Base-by-base conservation (phyloP, 2,888 invertebrate species). In the Therioaphis trifolii region DNA sequence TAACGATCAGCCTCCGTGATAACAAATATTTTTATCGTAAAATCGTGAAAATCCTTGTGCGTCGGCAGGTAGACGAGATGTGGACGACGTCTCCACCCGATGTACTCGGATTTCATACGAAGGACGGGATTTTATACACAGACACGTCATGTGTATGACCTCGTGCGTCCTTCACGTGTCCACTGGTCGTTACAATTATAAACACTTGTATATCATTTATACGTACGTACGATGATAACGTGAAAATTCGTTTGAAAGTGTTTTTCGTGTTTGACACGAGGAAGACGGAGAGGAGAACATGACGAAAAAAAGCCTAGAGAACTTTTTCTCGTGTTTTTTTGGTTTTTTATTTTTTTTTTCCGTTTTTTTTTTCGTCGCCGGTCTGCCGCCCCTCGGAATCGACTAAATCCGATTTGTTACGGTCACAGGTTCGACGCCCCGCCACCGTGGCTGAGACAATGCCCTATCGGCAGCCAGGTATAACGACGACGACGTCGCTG, bases 371-470 rank as follows among this genome's bases (percentile, higher is more conserved):
- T 21, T 27, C 2, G 2, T 35, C 2, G 7, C 24, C 35, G 21
- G 2, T 29, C 7, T n/a, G n/a, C n/a, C 18, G 5, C 68, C 14
- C 69, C 12, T 55, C 49, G 21, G 24, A 49, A 66, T 49, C 35
- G 12, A 55, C 40, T n/a, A 71, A 80, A 80, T 80, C 61, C 80
- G 46, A 80, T 80, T 80, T 71, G 80, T 71, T 71, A 43, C 80
- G 61, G 80, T 80, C 46, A n/a, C 77, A 49, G 43, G 43, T 15
- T n/a, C 12, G 24, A 5, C 0, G 18, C 49, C 7, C 46, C 7
- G 11, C 55, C 55, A 21, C 4, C n/a, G 27, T 3, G 2, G 40
- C 63, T 49, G 49, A 21, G 29, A 77, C 77, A 77, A 77, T 24
- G 27, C 0, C 12, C 55, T 21, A 4, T 15, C 49, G 18, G 49